Percentiles rank a stretch among this genome's conserved stretches.
These are phyloP conservation scores for Sylvia borin DNA, from an alignment of 2,797 vertebrate species.

Conservation along the genomic window DNA sequence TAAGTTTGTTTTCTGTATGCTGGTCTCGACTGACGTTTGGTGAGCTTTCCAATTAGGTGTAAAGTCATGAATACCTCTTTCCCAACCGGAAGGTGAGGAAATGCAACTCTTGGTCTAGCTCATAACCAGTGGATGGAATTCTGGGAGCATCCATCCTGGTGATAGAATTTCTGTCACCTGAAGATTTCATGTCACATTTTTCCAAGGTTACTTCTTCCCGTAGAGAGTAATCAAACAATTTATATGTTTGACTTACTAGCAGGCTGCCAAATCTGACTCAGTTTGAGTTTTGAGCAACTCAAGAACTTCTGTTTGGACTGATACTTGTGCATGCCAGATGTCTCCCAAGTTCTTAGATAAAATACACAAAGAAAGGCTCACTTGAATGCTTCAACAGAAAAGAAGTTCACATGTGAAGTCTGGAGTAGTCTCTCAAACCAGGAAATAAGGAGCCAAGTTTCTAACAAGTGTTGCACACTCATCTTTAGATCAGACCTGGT, in stretches of 20 bases:
- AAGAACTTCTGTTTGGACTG: background rate
- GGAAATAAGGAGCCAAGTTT: background rate
- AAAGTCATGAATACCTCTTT: background rate
- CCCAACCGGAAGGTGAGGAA: background rate
- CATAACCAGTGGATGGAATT: background rate
- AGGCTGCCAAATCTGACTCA: background rate
- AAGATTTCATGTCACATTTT: background rate
- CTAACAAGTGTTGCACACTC: background rate
- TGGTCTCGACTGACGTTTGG: background rate
- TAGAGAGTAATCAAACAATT: background rate
- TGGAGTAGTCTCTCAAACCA: background rate
- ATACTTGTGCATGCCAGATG: background rate
- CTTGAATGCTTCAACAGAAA: background rate
- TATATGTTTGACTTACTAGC: background rate
- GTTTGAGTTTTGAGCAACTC: background rate
- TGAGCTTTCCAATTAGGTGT: constrained; percentile 5
- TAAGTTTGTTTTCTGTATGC: constrained; percentile 30
- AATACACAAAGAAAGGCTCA: background rate
- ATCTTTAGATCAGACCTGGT: background rate
- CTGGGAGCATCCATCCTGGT: background rate
- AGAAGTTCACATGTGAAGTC: background rate
- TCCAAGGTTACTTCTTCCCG: background rate
- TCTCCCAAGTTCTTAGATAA: background rate
- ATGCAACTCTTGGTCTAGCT: background rate
- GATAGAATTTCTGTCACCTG: background rate